Conservation (phyloP, 2,113 vertebrate species). For the Nerophis lumbriciformis region DNA sequence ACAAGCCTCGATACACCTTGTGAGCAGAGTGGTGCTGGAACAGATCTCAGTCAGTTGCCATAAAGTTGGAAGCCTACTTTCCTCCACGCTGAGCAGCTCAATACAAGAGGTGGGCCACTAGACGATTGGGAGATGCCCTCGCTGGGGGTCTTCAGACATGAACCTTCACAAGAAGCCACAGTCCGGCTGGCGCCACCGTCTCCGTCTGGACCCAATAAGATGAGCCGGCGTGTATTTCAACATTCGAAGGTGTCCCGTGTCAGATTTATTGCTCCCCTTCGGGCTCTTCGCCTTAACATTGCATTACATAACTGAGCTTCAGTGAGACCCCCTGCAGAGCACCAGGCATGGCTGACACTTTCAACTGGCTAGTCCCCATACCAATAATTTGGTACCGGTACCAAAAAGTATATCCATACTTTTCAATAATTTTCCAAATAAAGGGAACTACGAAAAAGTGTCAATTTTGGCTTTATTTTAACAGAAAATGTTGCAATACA, state of each 20-base stretch:
- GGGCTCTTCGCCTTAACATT: conserved; percentile 25
- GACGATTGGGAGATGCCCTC: not conserved
- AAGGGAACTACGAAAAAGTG: no score
- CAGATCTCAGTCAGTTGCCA: no score
- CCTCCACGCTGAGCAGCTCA: not conserved
- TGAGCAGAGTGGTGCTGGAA: no score
- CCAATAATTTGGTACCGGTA: no score
- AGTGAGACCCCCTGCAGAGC: conserved; percentile 27
- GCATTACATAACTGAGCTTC: conserved; percentile 56
- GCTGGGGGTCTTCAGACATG: conserved; percentile 20
- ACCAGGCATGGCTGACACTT: not conserved
- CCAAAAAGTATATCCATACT: no score
- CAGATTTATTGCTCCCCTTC: conserved; percentile 34
- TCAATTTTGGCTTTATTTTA: no score
- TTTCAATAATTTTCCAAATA: no score
- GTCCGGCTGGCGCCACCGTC: conserved; percentile 53
- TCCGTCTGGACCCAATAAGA: conserved; percentile 47
- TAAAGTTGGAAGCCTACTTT: no score
- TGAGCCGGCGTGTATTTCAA: conserved; percentile 33
- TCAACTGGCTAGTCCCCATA: no score
- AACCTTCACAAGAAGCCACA: conserved; percentile 45
- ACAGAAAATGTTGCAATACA: no score
- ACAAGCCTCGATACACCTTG: no score
- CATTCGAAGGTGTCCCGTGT: conserved; percentile 49
- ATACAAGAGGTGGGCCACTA: conserved; percentile 27